Percentiles rank a stretch among this genome's conserved stretches.
Conservation (phyloP, 2,113 vertebrate species). For the Rhea pennata region DNA sequence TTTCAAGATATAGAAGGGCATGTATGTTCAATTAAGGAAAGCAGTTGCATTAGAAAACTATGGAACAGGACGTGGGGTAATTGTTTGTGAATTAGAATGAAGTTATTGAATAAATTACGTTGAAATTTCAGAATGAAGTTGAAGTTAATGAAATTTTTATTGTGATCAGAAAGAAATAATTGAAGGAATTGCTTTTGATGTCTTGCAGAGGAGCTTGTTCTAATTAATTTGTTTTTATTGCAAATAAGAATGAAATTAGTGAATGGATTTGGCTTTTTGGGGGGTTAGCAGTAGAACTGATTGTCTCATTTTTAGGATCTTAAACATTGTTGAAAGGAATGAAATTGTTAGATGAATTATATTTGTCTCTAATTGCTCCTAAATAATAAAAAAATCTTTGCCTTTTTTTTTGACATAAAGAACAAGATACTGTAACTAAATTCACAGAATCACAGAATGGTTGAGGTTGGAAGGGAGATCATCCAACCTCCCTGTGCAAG, state of each 20-base stretch:
- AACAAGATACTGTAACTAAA: background rate
- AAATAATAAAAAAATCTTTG: background rate
- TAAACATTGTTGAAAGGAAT: constrained; percentile 22
- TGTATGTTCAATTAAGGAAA: background rate
- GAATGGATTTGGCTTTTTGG: background rate
- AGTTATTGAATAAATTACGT: constrained; percentile 19
- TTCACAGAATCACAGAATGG: too few relatives aligned
- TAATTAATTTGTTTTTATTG: constrained; percentile 61
- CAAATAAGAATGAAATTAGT: constrained; percentile 39
- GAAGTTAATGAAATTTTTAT: constrained; percentile 53
- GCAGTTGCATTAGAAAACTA: background rate
- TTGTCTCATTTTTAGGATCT: constrained; percentile 4
- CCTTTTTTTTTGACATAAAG: background rate
- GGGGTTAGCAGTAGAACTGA: background rate
- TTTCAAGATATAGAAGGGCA: background rate
- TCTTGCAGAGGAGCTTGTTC: background rate
- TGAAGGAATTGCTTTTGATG: constrained; percentile 35
- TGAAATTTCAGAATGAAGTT: constrained; percentile 34
- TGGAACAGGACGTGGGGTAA: background rate
- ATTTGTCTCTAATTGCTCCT: constrained; percentile 17
- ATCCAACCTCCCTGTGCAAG: too few relatives aligned
- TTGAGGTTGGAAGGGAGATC: too few relatives aligned
- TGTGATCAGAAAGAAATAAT: constrained; percentile 28
- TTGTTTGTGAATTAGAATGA: constrained; percentile 42
- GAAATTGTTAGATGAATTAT: constrained; percentile 1